Percentiles rank a stretch among this genome's conserved stretches.
Evolutionary conservation across 2,113 vertebrate genomes (phyloP).

Genomic region (Sigmodon hispidus): DNA sequence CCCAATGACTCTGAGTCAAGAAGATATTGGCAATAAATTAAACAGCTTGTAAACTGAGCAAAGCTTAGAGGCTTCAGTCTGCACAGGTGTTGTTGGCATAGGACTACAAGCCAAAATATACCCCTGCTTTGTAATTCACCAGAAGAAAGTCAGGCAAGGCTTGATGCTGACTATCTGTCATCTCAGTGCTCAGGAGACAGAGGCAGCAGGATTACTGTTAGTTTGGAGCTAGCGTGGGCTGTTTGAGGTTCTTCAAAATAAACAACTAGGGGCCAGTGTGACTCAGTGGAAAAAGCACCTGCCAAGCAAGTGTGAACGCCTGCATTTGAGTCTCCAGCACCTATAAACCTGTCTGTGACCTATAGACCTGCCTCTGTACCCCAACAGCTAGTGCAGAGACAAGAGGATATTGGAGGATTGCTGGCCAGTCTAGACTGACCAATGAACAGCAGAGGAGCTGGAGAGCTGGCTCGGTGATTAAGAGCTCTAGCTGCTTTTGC

Average conservation of each 20-base stretch:
- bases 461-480: neutral
- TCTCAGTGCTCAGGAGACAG: neutral
- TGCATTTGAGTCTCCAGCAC: too few species aligned
- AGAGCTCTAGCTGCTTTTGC: neutral
- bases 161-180: rapidly evolving
- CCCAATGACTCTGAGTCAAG: neutral
- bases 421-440: neutral
- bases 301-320: too few species aligned
- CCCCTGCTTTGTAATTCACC: neutral
- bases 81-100: neutral
- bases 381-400: neutral
- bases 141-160: neutral
- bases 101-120: neutral
- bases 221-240: neutral
- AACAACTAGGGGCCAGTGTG: neutral
- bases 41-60: neutral
- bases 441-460: neutral
- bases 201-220: too few species aligned
- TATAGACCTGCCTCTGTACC: neutral
- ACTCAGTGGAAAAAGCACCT: neutral
- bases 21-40: rapidly evolving
- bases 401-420: neutral
- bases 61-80: neutral
- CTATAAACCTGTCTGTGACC: neutral
- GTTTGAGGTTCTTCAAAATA: neutral